Evolutionary conservation across 1,140 invertebrate species (phyloP).

Genomic region (Pseudobourletiella spinata): DNA sequence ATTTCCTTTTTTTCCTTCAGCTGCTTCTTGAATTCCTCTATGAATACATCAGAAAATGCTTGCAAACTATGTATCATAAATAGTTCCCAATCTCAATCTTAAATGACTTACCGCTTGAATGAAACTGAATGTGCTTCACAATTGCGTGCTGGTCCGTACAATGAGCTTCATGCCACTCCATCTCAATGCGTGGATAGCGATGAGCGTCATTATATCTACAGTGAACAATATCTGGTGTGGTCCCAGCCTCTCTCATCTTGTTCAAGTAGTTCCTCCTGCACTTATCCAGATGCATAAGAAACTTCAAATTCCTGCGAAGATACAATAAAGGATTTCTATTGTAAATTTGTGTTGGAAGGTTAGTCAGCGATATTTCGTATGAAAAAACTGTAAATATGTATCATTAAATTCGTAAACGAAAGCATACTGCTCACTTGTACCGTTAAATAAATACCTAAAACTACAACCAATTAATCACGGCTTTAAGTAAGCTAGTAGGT

Average conservation of each 20-base stretch:
- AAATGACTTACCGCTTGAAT: neutral
- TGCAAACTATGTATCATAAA: neutral
- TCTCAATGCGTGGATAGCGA: neutral
- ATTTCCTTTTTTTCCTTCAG: neutral
- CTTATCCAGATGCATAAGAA: conserved; percentile 11
- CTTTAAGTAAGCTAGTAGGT: neutral
- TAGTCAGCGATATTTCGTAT: neutral
- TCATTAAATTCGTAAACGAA: no score
- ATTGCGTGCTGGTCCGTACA: conserved; percentile 6
- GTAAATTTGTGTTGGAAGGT: neutral
- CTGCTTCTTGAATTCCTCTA: neutral
- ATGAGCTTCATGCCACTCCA: neutral
- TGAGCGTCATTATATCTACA: conserved; percentile 6
- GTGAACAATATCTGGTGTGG: neutral
- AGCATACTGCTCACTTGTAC: neutral
- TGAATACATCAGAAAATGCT: neutral
- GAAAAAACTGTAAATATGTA: no score
- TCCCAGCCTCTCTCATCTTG: neutral
- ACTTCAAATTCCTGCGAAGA: neutral
- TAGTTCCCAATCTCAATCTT: neutral
- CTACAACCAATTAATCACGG: neutral
- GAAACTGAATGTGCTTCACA: neutral
- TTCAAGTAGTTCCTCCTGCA: conserved; percentile 6
- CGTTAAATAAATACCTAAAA: neutral
- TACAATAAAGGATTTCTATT: neutral